Base-by-base conservation (phyloP, 2,888 invertebrate species). In the Lamellibrachia columna region DNA sequence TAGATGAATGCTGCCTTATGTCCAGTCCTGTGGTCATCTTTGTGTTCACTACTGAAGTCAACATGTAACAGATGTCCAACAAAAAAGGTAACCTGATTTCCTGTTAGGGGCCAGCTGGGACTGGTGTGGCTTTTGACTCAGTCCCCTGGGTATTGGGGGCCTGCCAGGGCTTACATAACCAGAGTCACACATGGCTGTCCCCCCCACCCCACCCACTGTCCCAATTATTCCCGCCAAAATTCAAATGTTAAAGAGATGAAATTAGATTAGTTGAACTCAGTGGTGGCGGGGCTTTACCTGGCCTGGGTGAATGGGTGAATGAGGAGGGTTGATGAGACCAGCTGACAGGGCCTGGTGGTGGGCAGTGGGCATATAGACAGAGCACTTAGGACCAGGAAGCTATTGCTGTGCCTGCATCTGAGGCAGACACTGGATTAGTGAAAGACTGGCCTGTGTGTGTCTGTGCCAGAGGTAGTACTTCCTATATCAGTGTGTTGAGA, bases 131-230 rank as follows among this genome's bases (percentile, higher is more conserved):
- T 75, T 75, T 75, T 75, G 75, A 75, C 75, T n/a, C 6, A 15
- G 75, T 75, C 75, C 75, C 75, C 75, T 6, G n/a, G 75, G 75
- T 75, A 75, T 75, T 75, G 75, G 75, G 22, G 75, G 75, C 75
- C 75, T 75, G 75, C 75, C 75, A 75, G 15, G 75, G n/a, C 75
- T 75, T 75, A 75, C 75, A 75, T 75, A 75, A 75, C 75, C 75
- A 55, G 8, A 75, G 75, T 75, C 75, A 75, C 75, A 75, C 75
- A 75, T 75, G 75, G 75, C 75, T 75, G 75, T 75, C 75, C 75
- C 75, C 75, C 11, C 75, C 75, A 75, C 75, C 75, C 22, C 75
- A 0, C n/a, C 75, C 75, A 2, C 75, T 4, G 2, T 6, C 75
- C 75, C 75, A 75, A n/a, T 2, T n/a, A 75, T 75, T 75, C 75